These are phyloP conservation scores for Porphyrio hochstetteri DNA, from an alignment of 2,113 vertebrate genomes.

Conservation along the genomic window DNA sequence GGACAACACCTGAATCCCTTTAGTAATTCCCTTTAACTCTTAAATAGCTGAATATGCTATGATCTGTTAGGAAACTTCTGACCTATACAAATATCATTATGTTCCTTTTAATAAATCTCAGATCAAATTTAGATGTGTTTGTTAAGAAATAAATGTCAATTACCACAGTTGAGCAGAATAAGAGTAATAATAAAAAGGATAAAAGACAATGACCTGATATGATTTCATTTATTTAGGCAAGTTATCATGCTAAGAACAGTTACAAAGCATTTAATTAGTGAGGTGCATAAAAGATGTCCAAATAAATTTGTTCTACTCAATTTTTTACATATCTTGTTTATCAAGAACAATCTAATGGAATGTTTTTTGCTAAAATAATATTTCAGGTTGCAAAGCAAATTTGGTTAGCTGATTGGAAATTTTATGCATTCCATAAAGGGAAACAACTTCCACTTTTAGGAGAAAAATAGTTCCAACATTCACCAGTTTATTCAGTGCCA, in stretches of 20 bases:
- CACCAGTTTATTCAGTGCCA: background rate
- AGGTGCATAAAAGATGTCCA: background rate
- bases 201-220: background rate
- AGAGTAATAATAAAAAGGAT: background rate
- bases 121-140: background rate
- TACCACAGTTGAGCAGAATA: background rate
- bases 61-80: background rate
- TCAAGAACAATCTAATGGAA: background rate
- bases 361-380: background rate
- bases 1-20: background rate
- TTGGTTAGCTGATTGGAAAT: background rate
- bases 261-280: background rate
- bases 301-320: background rate
- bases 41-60: background rate
- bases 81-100: background rate
- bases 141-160: background rate
- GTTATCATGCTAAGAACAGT: background rate
- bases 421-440: accelerated
- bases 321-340: background rate
- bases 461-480: background rate
- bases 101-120: background rate
- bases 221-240: background rate
- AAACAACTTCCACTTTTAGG: background rate
- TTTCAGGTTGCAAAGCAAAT: background rate
- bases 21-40: background rate